These are phyloP conservation scores for Acrossocheilus fasciatus DNA, from an alignment of 2,797 vertebrate genomes.

Conservation along the genomic window DNA sequence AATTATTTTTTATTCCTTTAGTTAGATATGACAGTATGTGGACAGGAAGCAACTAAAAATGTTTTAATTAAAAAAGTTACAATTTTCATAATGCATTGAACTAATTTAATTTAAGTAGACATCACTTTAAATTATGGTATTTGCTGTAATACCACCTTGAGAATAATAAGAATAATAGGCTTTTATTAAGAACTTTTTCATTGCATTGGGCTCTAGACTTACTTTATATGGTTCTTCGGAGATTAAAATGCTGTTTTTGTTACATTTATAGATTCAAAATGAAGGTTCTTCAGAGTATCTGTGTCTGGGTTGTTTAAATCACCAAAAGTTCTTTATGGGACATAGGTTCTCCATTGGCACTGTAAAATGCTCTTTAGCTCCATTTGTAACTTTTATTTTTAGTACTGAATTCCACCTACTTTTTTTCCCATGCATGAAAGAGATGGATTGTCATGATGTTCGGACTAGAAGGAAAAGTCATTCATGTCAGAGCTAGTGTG, in stretches of 20 bases:
- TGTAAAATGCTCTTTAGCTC: background rate
- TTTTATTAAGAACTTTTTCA: background rate
- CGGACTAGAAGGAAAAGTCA: background rate
- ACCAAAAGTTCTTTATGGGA: background rate
- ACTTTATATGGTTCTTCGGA: background rate
- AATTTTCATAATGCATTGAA: background rate
- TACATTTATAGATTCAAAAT: background rate
- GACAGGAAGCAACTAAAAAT: too few species aligned
- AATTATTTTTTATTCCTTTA: too few species aligned
- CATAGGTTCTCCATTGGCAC: background rate
- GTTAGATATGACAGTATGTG: too few species aligned
- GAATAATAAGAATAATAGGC: background rate
- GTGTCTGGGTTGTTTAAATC: constrained; percentile 1
- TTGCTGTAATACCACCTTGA: background rate
- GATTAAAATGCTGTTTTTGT: background rate
- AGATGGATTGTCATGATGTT: constrained; percentile 11
- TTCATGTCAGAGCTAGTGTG: constrained; percentile 19
- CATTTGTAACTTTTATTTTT: constrained; percentile 10
- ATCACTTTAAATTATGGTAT: background rate
- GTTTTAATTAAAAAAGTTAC: background rate
- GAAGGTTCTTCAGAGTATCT: background rate
- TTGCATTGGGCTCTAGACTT: background rate
- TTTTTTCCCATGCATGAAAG: constrained; percentile 5
- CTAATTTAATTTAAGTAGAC: background rate
- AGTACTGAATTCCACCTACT: constrained; percentile 11